Conservation (phyloP, 2,113 vertebrate species). For the Lontra canadensis region DNA sequence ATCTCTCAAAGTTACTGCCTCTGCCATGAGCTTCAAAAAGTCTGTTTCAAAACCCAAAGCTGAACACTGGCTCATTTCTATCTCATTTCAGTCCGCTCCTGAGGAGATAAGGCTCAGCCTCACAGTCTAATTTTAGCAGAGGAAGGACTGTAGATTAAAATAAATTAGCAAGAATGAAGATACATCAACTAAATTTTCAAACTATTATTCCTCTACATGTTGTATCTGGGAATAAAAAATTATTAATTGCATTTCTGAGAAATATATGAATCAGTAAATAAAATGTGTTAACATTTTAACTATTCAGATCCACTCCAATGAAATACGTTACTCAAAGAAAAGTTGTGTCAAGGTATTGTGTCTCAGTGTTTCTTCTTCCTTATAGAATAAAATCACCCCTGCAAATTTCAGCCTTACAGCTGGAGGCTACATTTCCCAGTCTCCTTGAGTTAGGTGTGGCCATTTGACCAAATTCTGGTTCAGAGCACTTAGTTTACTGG, state of each 20-base stretch:
- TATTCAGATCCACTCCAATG: background rate
- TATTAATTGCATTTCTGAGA: background rate
- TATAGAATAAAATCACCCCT: background rate
- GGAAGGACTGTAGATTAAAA: background rate
- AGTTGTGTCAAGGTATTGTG: background rate
- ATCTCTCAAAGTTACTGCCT: constrained; percentile 24
- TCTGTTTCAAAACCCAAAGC: background rate
- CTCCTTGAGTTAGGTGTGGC: background rate
- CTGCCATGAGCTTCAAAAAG: background rate
- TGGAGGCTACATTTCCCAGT: background rate
- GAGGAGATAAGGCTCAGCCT: background rate
- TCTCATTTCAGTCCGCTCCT: background rate
- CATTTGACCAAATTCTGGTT: background rate
- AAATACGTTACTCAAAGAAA: background rate
- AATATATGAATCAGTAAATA: background rate
- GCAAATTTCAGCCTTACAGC: background rate
- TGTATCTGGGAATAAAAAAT: background rate
- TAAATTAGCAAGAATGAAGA: constrained; percentile 12
- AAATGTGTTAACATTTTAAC: background rate
- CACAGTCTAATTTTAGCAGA: background rate
- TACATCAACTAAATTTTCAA: background rate
- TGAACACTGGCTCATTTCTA: background rate
- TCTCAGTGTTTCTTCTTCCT: background rate
- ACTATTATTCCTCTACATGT: background rate
- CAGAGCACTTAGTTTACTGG: background rate